Base-by-base conservation (phyloP, 1,140 invertebrate species). In the Sycobia sp. region DNA sequence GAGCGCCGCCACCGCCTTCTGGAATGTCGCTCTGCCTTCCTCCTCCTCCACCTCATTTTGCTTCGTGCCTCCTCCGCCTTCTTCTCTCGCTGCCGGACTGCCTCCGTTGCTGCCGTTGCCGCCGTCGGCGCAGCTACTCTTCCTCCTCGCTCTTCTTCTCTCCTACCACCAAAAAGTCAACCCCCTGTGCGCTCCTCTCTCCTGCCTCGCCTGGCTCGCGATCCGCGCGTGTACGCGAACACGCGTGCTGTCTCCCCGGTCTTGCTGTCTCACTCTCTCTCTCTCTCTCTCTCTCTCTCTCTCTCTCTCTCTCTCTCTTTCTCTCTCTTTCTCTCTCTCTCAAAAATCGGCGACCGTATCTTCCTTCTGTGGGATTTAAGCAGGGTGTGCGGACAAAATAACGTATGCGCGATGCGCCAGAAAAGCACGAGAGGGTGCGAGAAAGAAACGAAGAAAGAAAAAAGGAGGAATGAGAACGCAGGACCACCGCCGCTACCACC, bases 11-110 rank as follows among this genome's bases (percentile, higher is more conserved):
- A 77, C 80, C 80, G 80, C 79, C 79, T 81, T 79, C 79, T 82
- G 80, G 80, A 82, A 82, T 82, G 80, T 82, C 76, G 78, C 77
- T 80, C 78, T 73, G 75, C 74, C 77, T 76, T 69, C 74, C 71
- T 67, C 64, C 68, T 73, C 66, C 67, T 55, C 69, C 67, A 64
- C 66, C 60, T 46, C 43, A 56, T 44, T 1, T 27, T 27, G 49
- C 67, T 56, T n/a, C n/a, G n/a, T n/a, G n/a, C 38, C 54, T 59
- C 61, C 39, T 67, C 51, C 55, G 68, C 66, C 59, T 67, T 55
- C 51, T 62, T 54, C 55, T 67, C 67, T 61, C 5, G 54, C 65
- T 50, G 44, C 50, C 62, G n/a, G n/a, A n/a, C 64, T 47, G 66
- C 29, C 57, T 69, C 63, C 16, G 2, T 57, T 67, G 53, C 54